Percentiles rank a stretch among this genome's conserved stretches.
phyloP scores from a whole-genome alignment of 1,140 invertebrate species.

The Zaprionus gabonicus region DNA sequence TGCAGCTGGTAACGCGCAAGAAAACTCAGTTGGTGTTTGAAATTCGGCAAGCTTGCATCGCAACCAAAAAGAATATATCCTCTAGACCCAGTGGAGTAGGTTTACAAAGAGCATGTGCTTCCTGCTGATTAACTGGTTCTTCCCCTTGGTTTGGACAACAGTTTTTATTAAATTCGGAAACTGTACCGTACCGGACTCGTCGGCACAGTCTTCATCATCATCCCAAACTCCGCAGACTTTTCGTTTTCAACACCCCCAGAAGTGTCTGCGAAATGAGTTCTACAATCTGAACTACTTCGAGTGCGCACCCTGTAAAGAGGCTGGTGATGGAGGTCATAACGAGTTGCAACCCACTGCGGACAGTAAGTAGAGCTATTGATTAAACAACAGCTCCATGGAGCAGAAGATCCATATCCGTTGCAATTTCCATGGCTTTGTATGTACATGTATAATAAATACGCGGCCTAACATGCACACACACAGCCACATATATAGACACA shows the following conservation, averaged over 20 bases:
- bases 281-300: conserved; percentile 78
- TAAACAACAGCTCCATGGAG: conserved; percentile 56
- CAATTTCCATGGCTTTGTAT: conserved; percentile 1
- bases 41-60: conserved; percentile 36
- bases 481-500: not conserved
- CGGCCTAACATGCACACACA: not conserved
- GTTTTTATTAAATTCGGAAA: conserved; percentile 35
- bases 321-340: conserved; percentile 33
- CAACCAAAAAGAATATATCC: not conserved
- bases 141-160: conserved; percentile 36
- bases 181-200: conserved; percentile 27
- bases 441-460: not conserved
- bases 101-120: conserved; percentile 52
- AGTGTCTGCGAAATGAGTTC: conserved; percentile 71
- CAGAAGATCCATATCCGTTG: not conserved
- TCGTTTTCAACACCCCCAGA: conserved; percentile 53
- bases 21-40: conserved; percentile 61
- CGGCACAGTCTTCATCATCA: conserved; percentile 37
- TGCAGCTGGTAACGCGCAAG: conserved; percentile 47
- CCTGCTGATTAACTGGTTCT: conserved; percentile 37
- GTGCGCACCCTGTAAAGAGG: conserved; percentile 66
- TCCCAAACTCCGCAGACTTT: conserved; percentile 61
- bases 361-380: conserved; percentile 80
- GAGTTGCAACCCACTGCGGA: conserved; percentile 67
- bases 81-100: not conserved